Evolutionary conservation across 2,797 vertebrate species (phyloP).

Genomic region (Sebastes aleutianus): DNA sequence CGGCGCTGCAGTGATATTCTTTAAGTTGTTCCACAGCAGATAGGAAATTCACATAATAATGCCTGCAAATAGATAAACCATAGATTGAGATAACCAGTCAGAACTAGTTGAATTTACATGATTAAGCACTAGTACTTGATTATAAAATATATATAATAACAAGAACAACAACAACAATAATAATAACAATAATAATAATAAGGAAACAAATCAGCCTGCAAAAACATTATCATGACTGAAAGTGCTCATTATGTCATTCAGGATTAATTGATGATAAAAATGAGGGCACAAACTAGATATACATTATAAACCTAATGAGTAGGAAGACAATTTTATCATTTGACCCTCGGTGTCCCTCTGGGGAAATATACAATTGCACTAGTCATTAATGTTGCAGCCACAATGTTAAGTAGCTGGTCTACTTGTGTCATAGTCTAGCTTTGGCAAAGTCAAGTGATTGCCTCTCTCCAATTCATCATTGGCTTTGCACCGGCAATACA

Average conservation of each 20-base stretch:
- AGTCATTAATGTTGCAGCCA: conserved; percentile 78
- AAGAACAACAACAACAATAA: background rate
- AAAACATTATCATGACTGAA: conserved; percentile 32
- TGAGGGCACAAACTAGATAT: conserved; percentile 72
- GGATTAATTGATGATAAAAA: conserved; percentile 79
- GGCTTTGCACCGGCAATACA: conserved; percentile 30
- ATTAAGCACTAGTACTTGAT: background rate
- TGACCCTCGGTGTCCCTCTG: conserved; percentile 70
- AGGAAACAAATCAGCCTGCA: conserved; percentile 2
- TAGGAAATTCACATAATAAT: conserved; percentile 19
- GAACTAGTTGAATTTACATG: conserved; percentile 4
- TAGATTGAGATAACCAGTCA: conserved; percentile 2
- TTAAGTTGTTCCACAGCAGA: conserved; percentile 25
- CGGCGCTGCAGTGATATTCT: conserved; percentile 28
- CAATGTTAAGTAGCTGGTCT: conserved; percentile 81
- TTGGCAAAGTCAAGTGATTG: conserved; percentile 79
- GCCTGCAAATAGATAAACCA: conserved; percentile 1
- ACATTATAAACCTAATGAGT: conserved; percentile 76
- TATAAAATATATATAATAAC: background rate
- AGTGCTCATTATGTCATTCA: conserved; percentile 75
- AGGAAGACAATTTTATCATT: conserved; percentile 75
- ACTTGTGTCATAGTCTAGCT: conserved; percentile 79
- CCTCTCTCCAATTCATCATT: conserved; percentile 70
- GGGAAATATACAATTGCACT: conserved; percentile 73
- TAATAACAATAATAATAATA: background rate